Evolutionary conservation across 2,888 invertebrate species (phyloP).

Genomic region (Oligia fasciuncula): DNA sequence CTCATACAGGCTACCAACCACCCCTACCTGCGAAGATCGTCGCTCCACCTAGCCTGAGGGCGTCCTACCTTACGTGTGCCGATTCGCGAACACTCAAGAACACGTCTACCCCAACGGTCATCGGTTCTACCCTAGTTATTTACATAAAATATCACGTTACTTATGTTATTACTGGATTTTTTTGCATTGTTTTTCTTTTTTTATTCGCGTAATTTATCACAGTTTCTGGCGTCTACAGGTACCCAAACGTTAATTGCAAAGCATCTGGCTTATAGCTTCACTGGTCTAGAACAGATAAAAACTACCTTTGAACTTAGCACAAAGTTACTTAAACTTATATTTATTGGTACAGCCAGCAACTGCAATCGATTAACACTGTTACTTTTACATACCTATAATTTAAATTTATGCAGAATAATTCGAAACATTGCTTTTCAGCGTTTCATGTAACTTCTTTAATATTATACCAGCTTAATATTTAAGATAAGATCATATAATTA

Average conservation of each 20-base stretch:
- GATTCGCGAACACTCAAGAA: neutral
- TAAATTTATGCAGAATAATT: neutral
- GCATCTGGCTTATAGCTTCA: constrained; percentile 45
- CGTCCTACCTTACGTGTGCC: no score
- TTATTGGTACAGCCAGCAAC: constrained; percentile 4
- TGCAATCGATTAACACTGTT: neutral
- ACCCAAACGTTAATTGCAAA: neutral
- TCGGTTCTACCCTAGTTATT: neutral
- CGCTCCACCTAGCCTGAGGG: neutral
- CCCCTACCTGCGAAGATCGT: neutral
- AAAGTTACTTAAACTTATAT: constrained; percentile 24
- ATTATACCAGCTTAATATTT: neutral
- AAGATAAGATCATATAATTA: no score
- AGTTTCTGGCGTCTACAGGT: neutral
- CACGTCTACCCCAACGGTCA: neutral
- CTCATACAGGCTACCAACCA: no score
- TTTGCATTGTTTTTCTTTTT: neutral
- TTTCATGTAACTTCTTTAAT: neutral
- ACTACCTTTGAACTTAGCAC: constrained; percentile 25
- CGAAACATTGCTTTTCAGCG: neutral
- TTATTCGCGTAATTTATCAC: neutral
- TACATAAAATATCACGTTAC: neutral
- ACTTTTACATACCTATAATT: neutral
- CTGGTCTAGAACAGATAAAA: constrained; percentile 40
- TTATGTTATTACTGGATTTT: neutral